These are phyloP conservation scores for Platorchestia sp. DNA, from an alignment of 1,140 invertebrate genomes.

Conservation along the genomic window DNA sequence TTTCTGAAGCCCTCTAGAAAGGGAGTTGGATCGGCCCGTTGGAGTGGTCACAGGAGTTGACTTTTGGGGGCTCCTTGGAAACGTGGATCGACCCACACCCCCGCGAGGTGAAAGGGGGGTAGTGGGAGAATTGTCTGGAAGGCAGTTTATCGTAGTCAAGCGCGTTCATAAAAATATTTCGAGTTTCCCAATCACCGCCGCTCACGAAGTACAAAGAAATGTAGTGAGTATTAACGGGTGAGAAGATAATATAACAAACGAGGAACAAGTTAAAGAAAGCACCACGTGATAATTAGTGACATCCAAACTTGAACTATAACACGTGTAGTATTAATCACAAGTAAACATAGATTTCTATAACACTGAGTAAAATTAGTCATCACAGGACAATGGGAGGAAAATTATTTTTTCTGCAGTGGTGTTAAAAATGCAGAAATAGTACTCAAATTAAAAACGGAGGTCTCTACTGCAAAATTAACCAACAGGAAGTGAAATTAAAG, in stretches of 20 bases:
- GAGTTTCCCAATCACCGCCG: background rate
- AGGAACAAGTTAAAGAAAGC: background rate
- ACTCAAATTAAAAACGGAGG: background rate
- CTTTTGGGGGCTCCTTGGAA: constrained; percentile 24
- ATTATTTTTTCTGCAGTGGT: background rate
- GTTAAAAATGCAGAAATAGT: background rate
- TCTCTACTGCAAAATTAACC: background rate
- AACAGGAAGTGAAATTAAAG: background rate
- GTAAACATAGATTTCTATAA: background rate
- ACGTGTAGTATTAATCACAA: background rate
- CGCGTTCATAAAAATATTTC: background rate
- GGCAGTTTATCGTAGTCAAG: constrained; percentile 1
- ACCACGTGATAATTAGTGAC: background rate
- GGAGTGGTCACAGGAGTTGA: constrained; percentile 56
- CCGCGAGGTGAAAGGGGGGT: constrained; percentile 54
- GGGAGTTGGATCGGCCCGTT: constrained; percentile 64
- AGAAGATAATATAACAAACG: background rate
- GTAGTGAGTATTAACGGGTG: background rate
- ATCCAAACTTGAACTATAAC: background rate
- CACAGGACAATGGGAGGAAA: background rate
- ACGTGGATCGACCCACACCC: constrained; percentile 48
- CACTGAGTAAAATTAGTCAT: background rate
- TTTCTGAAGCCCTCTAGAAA: constrained; percentile 64
- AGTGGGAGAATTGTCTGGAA: constrained; percentile 60
- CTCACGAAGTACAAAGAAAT: background rate